Base-by-base conservation (phyloP, 2,888 invertebrate genomes). In the Amblyteles armatorius region DNA sequence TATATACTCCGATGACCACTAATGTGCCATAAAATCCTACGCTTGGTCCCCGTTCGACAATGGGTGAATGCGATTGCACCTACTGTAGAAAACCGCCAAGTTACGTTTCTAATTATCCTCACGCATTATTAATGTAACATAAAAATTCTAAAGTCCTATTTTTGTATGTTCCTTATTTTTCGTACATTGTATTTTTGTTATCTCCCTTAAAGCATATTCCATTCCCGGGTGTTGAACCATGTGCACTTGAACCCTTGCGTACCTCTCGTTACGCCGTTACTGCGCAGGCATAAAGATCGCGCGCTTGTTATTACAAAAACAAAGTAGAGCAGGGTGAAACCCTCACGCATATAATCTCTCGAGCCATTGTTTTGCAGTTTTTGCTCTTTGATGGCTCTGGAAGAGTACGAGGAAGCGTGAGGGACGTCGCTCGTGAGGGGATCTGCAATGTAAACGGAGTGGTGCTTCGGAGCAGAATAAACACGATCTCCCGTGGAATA, bases 401-500 rank as follows among this genome's bases (percentile, higher is more conserved):
- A 68, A 65, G 78, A 29, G 63, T 33, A 63, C 16, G 26, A 52
- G 29, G 6, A 55, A 52, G 33, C 65, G 65, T 16, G 50, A 65
- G 57, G 79, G 44, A 73, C 36, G 52, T 77, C 57, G 33, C 36
- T 63, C 13, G 69, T 36, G 65, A n/a, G 57, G 48, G 77, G 55
- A 73, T 84, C 26, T 72, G 69, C 79, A 82, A 79, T 84, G 79
- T 55, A 82, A 79, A 69, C 79, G 33, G 60, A 84, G 83, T 73
- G 57, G 74, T 71, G 76, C 79, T 82, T 40, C 50, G 52, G 68
- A 57, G 67, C 52, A 85, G 82, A 86, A 84, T 85, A 88, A 89
- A 87, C 87, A 84, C 65, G 50, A 55, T 13, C 65, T 40, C 57
- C 48, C 73, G 79, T 83, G 79, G 83, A 86, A 85, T 87, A 88